These are phyloP conservation scores for Drosophila antonietae DNA, from an alignment of 2,888 invertebrate species.

Conservation along the genomic window DNA sequence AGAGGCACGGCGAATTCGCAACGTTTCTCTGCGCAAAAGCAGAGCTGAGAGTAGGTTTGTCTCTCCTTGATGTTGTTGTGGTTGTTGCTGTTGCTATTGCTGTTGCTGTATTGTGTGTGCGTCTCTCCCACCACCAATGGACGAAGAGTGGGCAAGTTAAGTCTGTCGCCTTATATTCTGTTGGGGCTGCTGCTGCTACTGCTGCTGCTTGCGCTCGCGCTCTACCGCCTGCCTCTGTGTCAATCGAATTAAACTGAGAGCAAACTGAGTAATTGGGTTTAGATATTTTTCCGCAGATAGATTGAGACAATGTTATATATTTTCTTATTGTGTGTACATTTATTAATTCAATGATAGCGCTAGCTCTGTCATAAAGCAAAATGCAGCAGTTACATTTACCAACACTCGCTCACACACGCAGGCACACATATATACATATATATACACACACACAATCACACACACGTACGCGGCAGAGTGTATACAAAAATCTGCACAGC, in stretches of 20 bases:
- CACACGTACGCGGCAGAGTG: slow-evolving; percentile 59
- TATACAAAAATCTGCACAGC: slow-evolving; percentile 79
- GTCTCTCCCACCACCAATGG: slow-evolving; percentile 63
- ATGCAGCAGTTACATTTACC: slow-evolving; percentile 37
- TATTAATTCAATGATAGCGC: slow-evolving; percentile 54
- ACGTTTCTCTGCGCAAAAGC: slow-evolving; percentile 69
- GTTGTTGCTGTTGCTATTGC: slow-evolving; percentile 17
- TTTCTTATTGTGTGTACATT: slow-evolving; percentile 55
- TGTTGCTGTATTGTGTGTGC: slow-evolving; percentile 34
- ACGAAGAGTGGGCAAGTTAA: slow-evolving; percentile 50
- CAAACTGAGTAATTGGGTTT: slow-evolving; percentile 81
- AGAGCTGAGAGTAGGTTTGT: slow-evolving; percentile 55
- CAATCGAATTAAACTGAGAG: slow-evolving; percentile 80
- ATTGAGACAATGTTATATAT: slow-evolving; percentile 66
- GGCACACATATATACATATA: slow-evolving; percentile 7
- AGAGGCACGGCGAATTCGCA: slow-evolving; percentile 59
- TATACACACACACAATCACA: slow-evolving; percentile 25
- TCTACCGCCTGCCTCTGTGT: slow-evolving; percentile 66
- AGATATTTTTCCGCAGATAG: slow-evolving; percentile 79
- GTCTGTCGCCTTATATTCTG: slow-evolving; percentile 59
- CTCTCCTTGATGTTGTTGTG: slow-evolving; percentile 37
- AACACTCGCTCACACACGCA: slow-evolving; percentile 12
- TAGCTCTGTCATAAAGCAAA: slow-evolving; percentile 27
- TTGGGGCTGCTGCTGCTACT: slow-evolving; percentile 50
- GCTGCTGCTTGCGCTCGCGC: slow-evolving; percentile 55